phyloP scores from a whole-genome alignment of 2,888 invertebrate genomes.

The Latheticus oryzae region DNA sequence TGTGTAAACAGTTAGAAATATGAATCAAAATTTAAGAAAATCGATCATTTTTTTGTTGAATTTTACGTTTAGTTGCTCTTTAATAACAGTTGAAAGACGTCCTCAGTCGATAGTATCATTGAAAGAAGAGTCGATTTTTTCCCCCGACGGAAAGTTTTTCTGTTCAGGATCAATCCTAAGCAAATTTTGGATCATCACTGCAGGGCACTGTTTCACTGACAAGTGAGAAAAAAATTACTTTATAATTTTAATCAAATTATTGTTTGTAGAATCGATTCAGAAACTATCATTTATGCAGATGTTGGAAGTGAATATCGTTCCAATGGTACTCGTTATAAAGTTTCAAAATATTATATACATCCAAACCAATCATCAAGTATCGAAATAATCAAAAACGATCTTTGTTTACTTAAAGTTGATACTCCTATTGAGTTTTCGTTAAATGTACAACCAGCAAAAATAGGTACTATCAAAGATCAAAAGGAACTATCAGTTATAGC shows the following conservation, averaged over 20 bases:
- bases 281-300: background rate
- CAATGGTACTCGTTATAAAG: background rate
- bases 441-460: background rate
- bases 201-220: constrained; percentile 7
- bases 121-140: no score
- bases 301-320: background rate
- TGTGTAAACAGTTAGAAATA: no score
- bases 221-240: constrained; percentile 1
- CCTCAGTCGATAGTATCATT: no score
- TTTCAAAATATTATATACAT: background rate
- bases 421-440: background rate
- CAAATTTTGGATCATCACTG: constrained; percentile 23
- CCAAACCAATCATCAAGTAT: background rate
- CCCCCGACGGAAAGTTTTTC: no score
- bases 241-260: background rate
- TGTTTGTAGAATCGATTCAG: background rate
- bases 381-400: constrained; percentile 2
- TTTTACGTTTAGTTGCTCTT: no score
- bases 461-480: constrained; percentile 12
- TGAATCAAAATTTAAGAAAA: no score
- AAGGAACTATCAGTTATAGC: constrained; percentile 1
- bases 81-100: no score
- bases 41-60: no score
- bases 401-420: background rate
- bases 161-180: no score